These are phyloP conservation scores for Rhamnusium bicolor DNA, from an alignment of 2,888 invertebrate genomes.

Conservation along the genomic window DNA sequence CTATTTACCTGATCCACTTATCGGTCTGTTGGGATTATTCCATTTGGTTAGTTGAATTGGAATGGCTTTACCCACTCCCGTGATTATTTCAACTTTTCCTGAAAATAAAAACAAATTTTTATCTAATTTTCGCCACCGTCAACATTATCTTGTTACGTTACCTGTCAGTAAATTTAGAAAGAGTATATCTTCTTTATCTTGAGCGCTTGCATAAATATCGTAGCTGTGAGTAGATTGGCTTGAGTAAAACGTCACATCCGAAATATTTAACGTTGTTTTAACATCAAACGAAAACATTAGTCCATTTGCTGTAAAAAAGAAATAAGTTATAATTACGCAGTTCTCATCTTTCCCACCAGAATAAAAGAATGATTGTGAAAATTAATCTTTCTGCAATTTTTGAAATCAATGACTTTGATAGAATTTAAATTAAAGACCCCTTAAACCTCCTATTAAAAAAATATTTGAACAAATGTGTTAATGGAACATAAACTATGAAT, in stretches of 20 bases:
- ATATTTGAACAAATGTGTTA: too few species aligned
- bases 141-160: slow-evolving; percentile 54
- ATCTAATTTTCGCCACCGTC: too few species aligned
- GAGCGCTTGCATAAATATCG: slow-evolving; percentile 82
- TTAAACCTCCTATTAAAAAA: too few species aligned
- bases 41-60: slow-evolving; percentile 75
- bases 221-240: slow-evolving; percentile 82
- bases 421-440: too few species aligned
- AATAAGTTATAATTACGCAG: slow-evolving; percentile 4
- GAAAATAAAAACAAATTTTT: slow-evolving; percentile 47
- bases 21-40: slow-evolving; percentile 79
- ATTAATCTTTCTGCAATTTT: too few species aligned
- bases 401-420: too few species aligned
- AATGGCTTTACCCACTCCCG: slow-evolving; percentile 79
- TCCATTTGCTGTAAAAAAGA: slow-evolving; percentile 73
- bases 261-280: slow-evolving; percentile 82
- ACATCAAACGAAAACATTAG: slow-evolving; percentile 82
- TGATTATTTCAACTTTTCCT: slow-evolving; percentile 85
- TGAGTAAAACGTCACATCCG: slow-evolving; percentile 82
- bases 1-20: slow-evolving; percentile 74
- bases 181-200: slow-evolving; percentile 81
- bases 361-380: too few species aligned
- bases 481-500: too few species aligned
- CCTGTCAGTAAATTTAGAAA: slow-evolving; percentile 81
- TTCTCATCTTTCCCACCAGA: background rate